Percentiles rank a stretch among this genome's conserved stretches.
These are phyloP conservation scores for Hecatera dysodea DNA, from an alignment of 2,888 invertebrate species.

Conservation along the genomic window DNA sequence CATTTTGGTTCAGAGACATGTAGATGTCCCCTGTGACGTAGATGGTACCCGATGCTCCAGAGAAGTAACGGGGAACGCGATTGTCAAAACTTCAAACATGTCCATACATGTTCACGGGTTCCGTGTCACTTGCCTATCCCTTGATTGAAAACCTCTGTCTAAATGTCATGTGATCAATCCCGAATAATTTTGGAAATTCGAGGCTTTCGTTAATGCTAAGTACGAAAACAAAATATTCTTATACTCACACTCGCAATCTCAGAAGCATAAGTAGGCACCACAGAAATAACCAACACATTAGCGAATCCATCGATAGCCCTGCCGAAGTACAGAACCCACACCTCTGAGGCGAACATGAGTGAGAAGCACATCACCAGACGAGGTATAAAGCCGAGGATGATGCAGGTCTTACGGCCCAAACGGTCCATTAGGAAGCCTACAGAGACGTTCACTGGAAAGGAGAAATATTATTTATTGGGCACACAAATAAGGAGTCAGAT, in stretches of 20 bases:
- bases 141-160: too few species aligned
- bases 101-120: too few species aligned
- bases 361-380: conserved; percentile 66
- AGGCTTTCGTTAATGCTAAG: too few species aligned
- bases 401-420: conserved; percentile 65
- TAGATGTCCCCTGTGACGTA: too few species aligned
- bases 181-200: too few species aligned
- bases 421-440: conserved; percentile 62
- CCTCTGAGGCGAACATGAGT: conserved; percentile 70
- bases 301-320: conserved; percentile 66
- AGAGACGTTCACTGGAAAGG: conserved; percentile 59
- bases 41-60: too few species aligned
- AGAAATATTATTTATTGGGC: not conserved
- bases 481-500: too few species aligned
- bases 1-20: too few species aligned
- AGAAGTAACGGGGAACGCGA: too few species aligned
- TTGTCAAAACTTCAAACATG: too few species aligned
- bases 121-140: too few species aligned
- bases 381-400: conserved; percentile 69
- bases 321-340: conserved; percentile 75
- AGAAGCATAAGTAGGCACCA: conserved; percentile 76
- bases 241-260: conserved; percentile 77
- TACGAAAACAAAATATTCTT: not conserved
- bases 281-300: conserved; percentile 66
- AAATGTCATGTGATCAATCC: too few species aligned